Evolutionary conservation across 2,797 vertebrate species (phyloP).

Genomic region (Natrix natrix): DNA sequence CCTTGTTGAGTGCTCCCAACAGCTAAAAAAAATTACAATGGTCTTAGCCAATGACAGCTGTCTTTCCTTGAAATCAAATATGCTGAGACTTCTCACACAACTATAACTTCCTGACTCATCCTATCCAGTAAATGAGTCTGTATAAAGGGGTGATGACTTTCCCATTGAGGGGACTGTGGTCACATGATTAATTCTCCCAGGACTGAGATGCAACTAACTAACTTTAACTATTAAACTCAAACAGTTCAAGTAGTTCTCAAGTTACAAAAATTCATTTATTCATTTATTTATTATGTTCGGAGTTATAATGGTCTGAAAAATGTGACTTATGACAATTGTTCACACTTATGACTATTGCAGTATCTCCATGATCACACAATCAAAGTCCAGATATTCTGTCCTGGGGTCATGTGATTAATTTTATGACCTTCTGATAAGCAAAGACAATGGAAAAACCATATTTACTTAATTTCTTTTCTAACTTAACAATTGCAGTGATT

Average conservation of each 20-base stretch:
- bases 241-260: conserved; percentile 5
- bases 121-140: not conserved
- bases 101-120: not conserved
- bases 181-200: conserved; percentile 6
- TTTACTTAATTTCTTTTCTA: not conserved
- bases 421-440: not conserved
- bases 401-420: not conserved
- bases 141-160: not conserved
- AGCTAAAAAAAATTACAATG: not conserved
- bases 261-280: not conserved
- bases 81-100: not conserved
- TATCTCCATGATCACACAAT: not conserved
- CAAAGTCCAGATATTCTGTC: not conserved
- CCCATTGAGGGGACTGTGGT: not conserved
- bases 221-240: not conserved
- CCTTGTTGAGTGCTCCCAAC: not conserved
- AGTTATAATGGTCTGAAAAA: not conserved
- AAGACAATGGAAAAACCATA: not conserved
- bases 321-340: not conserved
- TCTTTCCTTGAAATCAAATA: not conserved
- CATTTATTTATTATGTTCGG: not conserved
- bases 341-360: not conserved
- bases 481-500: not conserved
- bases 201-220: conserved; percentile 11
- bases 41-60: not conserved